A percentile compares a stretch with the other conserved stretches of the same genome.
Evolutionary conservation across 2,797 vertebrate genomes (phyloP).

Genomic region (Calcarius lapponicus): DNA sequence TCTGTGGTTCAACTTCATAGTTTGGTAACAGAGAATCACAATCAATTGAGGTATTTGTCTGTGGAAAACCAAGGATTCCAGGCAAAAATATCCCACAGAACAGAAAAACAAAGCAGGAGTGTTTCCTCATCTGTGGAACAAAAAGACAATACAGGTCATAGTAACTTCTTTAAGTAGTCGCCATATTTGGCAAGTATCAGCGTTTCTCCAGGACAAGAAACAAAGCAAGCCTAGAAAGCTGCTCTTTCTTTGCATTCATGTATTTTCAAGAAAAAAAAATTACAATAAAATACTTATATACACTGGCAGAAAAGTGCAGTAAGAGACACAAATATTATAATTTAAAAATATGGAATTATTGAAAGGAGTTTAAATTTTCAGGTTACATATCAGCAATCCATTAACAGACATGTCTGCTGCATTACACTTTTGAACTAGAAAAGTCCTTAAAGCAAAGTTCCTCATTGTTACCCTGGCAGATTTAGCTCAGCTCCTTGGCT

Average conservation of each 20-base stretch:
- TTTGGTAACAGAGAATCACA: slow-evolving; percentile 69
- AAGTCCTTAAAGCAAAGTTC: not conserved
- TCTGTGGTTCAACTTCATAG: slow-evolving; percentile 50
- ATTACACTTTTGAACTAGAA: not conserved
- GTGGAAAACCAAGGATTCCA: slow-evolving; percentile 38
- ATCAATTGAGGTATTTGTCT: slow-evolving; percentile 58
- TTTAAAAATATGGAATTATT: not conserved
- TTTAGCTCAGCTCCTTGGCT: not conserved
- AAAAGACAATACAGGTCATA: not conserved
- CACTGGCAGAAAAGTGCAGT: not conserved
- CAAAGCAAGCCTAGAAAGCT: not conserved
- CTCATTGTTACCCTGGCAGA: accelerated
- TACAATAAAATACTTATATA: not conserved
- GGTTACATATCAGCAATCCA: not conserved
- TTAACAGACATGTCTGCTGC: not conserved
- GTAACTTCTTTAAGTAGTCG: not conserved
- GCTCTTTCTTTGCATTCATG: not conserved
- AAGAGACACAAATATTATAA: not conserved
- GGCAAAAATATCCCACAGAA: slow-evolving; percentile 61
- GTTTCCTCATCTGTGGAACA: slow-evolving; percentile 47
- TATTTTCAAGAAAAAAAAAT: not conserved
- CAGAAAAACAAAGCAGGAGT: slow-evolving; percentile 20
- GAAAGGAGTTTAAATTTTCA: not conserved
- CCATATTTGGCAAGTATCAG: not conserved
- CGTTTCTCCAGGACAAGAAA: not conserved